These are phyloP conservation scores for Sialis lutaria DNA, from an alignment of 2,888 invertebrate species.

Conservation along the genomic window DNA sequence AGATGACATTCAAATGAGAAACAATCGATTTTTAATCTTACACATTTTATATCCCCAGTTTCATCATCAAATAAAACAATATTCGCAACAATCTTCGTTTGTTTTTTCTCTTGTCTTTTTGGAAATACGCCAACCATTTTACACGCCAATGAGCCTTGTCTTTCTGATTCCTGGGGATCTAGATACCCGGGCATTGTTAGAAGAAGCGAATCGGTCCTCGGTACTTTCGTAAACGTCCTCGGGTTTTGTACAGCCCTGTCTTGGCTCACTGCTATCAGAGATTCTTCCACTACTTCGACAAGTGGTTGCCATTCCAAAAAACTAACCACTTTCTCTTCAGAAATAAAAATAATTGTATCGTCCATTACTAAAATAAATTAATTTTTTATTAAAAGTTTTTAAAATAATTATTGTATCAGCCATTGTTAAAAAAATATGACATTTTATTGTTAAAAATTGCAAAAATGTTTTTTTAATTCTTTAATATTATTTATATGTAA, in stretches of 20 bases:
- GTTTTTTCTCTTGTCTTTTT: slow-evolving; percentile 14
- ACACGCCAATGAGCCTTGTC: slow-evolving; percentile 22
- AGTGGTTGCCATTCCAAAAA: slow-evolving; percentile 24
- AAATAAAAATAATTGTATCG: slow-evolving; percentile 13
- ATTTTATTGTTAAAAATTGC: no score
- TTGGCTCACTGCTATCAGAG: slow-evolving; percentile 20
- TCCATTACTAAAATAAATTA: neutral
- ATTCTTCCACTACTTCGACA: slow-evolving; percentile 22
- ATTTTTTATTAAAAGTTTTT: neutral
- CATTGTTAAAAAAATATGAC: no score
- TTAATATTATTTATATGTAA: no score
- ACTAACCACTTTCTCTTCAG: slow-evolving; percentile 20
- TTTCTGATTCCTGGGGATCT: slow-evolving; percentile 18
- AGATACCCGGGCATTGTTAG: slow-evolving; percentile 30
- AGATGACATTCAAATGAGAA: no score
- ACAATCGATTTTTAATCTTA: slow-evolving; percentile 13
- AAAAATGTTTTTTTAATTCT: no score
- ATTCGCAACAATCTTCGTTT: slow-evolving; percentile 27
- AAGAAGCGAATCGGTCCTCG: slow-evolving; percentile 15
- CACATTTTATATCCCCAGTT: slow-evolving; percentile 26
- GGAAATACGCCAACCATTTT: slow-evolving; percentile 29
- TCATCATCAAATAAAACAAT: slow-evolving; percentile 25
- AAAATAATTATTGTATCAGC: no score
- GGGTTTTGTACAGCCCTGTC: slow-evolving; percentile 19
- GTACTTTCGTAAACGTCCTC: slow-evolving; percentile 17